Evolutionary conservation across 2,113 vertebrate genomes (phyloP), one percentile per base, ranked within the genome.

Genomic region (Nycticorax nycticorax): DNA sequence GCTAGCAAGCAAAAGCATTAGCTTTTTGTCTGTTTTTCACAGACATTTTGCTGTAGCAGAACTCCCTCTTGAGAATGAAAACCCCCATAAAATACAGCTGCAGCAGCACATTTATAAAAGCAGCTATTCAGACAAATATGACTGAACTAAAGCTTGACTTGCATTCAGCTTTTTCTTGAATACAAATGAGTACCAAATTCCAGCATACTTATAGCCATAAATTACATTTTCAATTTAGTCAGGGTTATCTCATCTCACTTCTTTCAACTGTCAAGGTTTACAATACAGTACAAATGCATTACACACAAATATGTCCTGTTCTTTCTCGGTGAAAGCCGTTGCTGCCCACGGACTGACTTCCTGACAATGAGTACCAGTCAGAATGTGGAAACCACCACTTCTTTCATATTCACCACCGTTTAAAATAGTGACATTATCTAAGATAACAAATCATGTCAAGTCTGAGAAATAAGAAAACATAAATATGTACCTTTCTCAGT

Each of bases 401-500:
- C 82, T 71, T 95, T 88, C 59, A 28, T 8, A 78, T 64, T 69
- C 66, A 53, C 66, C 23, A 33, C 68, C 69, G 55, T 78, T 92
- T 74, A 85, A 94, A 94, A 95, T 14, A 82, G 59, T 63, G 67
- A 72, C 76, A 75, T 83, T 92, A 35, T 53, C 59, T 53, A 56
- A 27, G 45, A 67, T 13, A 81, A 41, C 43, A 85, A 56, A 93
- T 55, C 59, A 5, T 14, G 69, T 27, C 80, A 89, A 79, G 13
- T 66, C 50, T 81, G 56, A 85, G 69, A 85, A 89, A 85, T 23
- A 79, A 86, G 48, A 85, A 93, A 93, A 93, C 55, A 97, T 28
- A 93, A 95, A 95, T 39, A 82, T 74, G 56, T 98, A 98, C 97
- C 97, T 98, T 97, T 89, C 74, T 63, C 39, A 48, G 43, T 48